A percentile compares a stretch with the other conserved stretches of the same genome.
phyloP scores from a whole-genome alignment of 2,888 invertebrate genomes.

The Caenorhabditis sulstoni region DNA sequence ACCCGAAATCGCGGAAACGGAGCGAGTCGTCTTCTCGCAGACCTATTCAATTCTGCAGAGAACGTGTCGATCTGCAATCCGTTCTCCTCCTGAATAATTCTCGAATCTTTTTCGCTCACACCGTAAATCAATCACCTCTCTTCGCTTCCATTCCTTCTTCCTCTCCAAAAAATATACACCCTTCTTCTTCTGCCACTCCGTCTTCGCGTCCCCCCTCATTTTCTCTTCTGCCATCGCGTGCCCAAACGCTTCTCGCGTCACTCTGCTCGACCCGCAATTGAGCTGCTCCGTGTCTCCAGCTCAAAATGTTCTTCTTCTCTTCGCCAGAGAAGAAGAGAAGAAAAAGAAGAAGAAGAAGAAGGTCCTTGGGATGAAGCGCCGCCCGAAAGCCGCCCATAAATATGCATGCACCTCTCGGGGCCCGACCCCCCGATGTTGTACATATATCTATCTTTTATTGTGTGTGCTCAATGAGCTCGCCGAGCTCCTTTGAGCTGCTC shows the following conservation, averaged over 20 bases:
- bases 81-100: conserved; percentile 4
- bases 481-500: conserved; percentile 12
- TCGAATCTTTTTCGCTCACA: background rate
- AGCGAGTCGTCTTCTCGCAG: too few relatives aligned
- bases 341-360: background rate
- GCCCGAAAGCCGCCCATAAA: conserved; percentile 5
- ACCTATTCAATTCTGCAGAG: background rate
- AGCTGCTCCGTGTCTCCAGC: conserved; percentile 33
- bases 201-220: conserved; percentile 12
- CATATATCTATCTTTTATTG: conserved; percentile 35
- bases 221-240: too few relatives aligned
- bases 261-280: conserved; percentile 31
- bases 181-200: conserved; percentile 11
- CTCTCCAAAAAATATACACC: conserved; percentile 1
- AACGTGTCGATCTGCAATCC: background rate
- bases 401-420: conserved; percentile 28
- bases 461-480: conserved; percentile 11
- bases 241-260: too few relatives aligned
- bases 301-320: conserved; percentile 14
- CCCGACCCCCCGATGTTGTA: conserved; percentile 6
- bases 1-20: too few relatives aligned
- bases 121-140: conserved; percentile 1
- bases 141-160: conserved; percentile 2
- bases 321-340: background rate
- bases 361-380: background rate